Evolutionary conservation across 2,888 invertebrate species (phyloP).

Genomic region (Eupeodes luniger): DNA sequence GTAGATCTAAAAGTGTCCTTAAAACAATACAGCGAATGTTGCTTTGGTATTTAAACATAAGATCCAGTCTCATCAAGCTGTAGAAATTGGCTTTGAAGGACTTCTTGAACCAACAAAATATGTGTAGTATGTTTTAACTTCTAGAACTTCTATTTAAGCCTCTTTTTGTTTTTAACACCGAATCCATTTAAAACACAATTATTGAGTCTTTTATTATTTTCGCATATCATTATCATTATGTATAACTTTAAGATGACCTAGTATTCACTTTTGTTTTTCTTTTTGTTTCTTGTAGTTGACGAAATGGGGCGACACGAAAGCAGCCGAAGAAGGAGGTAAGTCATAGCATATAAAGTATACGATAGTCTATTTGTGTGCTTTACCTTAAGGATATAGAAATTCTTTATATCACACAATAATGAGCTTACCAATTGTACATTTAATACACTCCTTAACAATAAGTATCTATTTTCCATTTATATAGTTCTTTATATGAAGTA

Average conservation of each 20-base stretch:
- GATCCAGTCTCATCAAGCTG: too few species aligned
- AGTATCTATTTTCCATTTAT: conserved; percentile 28
- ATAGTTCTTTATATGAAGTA: too few species aligned
- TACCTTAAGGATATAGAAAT: conserved; percentile 7
- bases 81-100: too few species aligned
- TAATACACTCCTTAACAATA: conserved; percentile 50
- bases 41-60: too few species aligned
- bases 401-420: conserved; percentile 41
- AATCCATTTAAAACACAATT: too few species aligned
- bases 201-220: neutral
- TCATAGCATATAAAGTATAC: neutral
- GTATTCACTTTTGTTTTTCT: conserved; percentile 28
- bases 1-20: too few species aligned
- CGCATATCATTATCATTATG: neutral
- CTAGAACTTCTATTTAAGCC: too few species aligned
- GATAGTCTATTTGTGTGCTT: neutral
- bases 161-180: too few species aligned
- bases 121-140: too few species aligned
- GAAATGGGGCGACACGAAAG: conserved; percentile 87
- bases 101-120: too few species aligned
- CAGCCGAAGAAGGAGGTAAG: conserved; percentile 81
- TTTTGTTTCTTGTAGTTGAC: conserved; percentile 86
- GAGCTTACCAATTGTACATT: conserved; percentile 43
- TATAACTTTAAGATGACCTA: neutral
- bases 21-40: too few species aligned